These are phyloP conservation scores for Schizotus pectinicornis DNA, from an alignment of 2,888 invertebrate species.

Conservation along the genomic window DNA sequence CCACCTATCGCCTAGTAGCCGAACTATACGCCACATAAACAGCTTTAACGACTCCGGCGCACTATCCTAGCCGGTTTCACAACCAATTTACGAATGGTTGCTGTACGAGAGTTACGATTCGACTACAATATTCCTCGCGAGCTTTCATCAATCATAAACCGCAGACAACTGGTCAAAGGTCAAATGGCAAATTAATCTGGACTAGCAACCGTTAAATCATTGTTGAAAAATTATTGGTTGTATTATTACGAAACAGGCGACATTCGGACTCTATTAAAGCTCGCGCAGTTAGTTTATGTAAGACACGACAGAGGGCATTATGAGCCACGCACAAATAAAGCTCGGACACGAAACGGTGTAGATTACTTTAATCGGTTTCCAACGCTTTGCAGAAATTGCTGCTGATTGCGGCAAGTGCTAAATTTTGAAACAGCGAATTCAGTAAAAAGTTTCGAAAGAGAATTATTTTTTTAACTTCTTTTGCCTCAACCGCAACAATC, in stretches of 20 bases:
- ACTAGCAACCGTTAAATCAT: background rate
- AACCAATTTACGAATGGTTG: slow-evolving; percentile 38
- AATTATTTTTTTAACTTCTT: no score
- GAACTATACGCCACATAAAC: slow-evolving; percentile 48
- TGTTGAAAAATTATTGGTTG: background rate
- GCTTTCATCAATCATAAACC: background rate
- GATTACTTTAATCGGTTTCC: no score
- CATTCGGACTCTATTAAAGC: slow-evolving; percentile 2
- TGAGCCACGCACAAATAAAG: background rate
- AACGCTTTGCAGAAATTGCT: no score
- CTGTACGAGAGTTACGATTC: slow-evolving; percentile 24
- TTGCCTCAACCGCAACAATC: no score
- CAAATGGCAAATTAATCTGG: slow-evolving; percentile 7
- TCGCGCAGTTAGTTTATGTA: background rate
- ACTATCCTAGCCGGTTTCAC: slow-evolving; percentile 37
- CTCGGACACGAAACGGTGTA: no score
- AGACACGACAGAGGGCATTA: slow-evolving; percentile 1
- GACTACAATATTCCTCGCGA: background rate
- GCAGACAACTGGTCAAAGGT: background rate
- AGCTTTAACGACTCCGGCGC: slow-evolving; percentile 34
- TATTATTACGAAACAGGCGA: no score
- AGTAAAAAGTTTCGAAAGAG: no score
- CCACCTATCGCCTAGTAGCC: slow-evolving; percentile 55
- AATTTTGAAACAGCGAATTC: no score
- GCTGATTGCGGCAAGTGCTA: no score